Evolutionary conservation across 2,888 invertebrate species (phyloP), one percentile per base, ranked within the genome.

Genomic region (Epinotia ramella): DNA sequence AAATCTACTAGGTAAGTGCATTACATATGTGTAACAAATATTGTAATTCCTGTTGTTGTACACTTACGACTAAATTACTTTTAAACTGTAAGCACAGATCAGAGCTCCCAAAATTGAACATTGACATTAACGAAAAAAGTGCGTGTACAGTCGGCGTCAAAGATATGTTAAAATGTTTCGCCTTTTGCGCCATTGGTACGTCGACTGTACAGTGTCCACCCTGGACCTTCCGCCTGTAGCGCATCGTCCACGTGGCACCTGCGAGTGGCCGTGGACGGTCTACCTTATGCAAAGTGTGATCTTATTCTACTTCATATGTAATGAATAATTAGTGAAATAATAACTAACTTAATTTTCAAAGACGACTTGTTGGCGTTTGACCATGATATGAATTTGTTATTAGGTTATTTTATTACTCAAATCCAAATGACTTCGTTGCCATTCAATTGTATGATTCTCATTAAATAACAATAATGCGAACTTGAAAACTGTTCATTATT

Each of bases 1-100:
- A 68, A 40, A 57, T 68, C 40, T 68, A 68, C 24, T 68, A 57
- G 44, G 40, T 57, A 57, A 59, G 40, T 44, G 56, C 56, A 67
- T 16, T 24, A 59, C 57, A 7, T 68, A 59, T 44, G 40, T 44
- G 59, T 68, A 40, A 44, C 40, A 59, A 59, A 16, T 68, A 68
- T 59, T 46, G 57, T 60, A 16, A n/a, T 16, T 69, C 59, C 60
- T 69, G 59, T 69, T 46, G 12, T 20, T 67, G 40, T 40, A 33
- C 7, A 40, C 40, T 9, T 40, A 60, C 2, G 28, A 20, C n/a
- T 11, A 33, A n/a, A 13, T 62, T 16, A 33, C 28, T 62, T 60
- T 13, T 24, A 57, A 20, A 6, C 16, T 53, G 28, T 28, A 6
- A 13, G 59, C 24, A 20, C 59, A 9, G 59, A 49, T 59, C 24